These are phyloP conservation scores for Protaetia brevitarsis DNA, from an alignment of 1,140 invertebrate genomes.

Conservation along the genomic window DNA sequence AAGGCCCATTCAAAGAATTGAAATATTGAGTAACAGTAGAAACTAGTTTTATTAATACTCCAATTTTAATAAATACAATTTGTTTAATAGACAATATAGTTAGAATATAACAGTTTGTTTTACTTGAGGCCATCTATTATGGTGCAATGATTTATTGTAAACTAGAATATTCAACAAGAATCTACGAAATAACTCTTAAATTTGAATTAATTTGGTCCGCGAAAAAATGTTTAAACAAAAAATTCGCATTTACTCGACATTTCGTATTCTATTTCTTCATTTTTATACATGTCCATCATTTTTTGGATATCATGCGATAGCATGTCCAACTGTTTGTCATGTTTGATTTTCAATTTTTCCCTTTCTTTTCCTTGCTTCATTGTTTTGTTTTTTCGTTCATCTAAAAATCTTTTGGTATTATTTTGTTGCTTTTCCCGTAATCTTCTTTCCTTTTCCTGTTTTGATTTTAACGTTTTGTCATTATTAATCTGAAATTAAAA, in stretches of 20 bases:
- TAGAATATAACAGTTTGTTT: slow-evolving; percentile 6
- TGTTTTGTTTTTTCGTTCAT: slow-evolving; percentile 85
- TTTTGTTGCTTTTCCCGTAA: slow-evolving; percentile 96
- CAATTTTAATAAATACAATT: slow-evolving; percentile 21
- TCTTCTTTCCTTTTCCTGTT: slow-evolving; percentile 92
- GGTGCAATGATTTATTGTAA: not conserved
- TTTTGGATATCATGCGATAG: slow-evolving; percentile 87
- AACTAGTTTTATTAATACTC: slow-evolving; percentile 22
- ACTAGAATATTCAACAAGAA: not conserved
- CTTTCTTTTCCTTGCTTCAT: slow-evolving; percentile 92
- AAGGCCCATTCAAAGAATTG: not conserved
- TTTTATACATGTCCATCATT: slow-evolving; percentile 93
- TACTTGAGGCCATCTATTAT: not conserved
- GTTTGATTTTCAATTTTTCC: slow-evolving; percentile 87
- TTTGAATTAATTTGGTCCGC: slow-evolving; percentile 13
- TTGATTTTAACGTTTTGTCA: slow-evolving; percentile 96
- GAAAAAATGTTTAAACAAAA: slow-evolving; percentile 66
- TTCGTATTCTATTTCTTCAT: slow-evolving; percentile 90
- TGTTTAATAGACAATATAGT: slow-evolving; percentile 15
- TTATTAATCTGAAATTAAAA: slow-evolving; percentile 60
- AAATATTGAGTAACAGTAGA: not conserved
- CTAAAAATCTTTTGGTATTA: slow-evolving; percentile 98
- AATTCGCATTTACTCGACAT: slow-evolving; percentile 86
- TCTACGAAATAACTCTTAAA: slow-evolving; percentile 9
- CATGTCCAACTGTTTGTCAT: slow-evolving; percentile 90